Conservation (phyloP, 2,797 vertebrate genomes). For the Crax fasciolata region DNA sequence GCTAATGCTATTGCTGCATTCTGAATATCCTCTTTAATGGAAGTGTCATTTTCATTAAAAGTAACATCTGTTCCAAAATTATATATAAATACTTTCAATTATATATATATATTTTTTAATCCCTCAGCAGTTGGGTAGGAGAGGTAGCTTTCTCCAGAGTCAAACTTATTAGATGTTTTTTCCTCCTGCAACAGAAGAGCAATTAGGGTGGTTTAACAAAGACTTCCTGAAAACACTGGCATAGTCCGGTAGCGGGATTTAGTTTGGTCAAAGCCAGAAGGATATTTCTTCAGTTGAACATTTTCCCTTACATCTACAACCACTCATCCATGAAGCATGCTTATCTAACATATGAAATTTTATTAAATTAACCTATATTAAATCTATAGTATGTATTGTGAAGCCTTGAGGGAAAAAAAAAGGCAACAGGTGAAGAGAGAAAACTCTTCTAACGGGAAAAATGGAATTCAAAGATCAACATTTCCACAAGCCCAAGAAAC, state of each 20-base stretch:
- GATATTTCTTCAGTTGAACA: background rate
- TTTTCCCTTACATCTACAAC: background rate
- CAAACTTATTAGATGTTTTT: background rate
- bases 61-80: background rate
- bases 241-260: background rate
- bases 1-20: background rate
- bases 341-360: background rate
- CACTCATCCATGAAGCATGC: background rate
- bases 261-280: background rate
- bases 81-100: background rate
- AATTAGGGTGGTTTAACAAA: background rate
- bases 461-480: background rate
- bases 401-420: background rate
- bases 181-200: background rate
- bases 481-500: background rate
- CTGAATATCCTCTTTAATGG: background rate
- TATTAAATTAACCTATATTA: background rate
- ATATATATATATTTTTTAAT: too few species aligned
- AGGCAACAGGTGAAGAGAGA: background rate
- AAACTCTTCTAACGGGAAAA: background rate
- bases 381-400: background rate
- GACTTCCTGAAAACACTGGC: background rate
- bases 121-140: background rate
- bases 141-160: background rate
- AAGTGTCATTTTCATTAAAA: background rate